A percentile compares a stretch with the other conserved stretches of the same genome.
Evolutionary conservation across 2,888 invertebrate genomes (phyloP).

Genomic region (Drosophila nigricruria): DNA sequence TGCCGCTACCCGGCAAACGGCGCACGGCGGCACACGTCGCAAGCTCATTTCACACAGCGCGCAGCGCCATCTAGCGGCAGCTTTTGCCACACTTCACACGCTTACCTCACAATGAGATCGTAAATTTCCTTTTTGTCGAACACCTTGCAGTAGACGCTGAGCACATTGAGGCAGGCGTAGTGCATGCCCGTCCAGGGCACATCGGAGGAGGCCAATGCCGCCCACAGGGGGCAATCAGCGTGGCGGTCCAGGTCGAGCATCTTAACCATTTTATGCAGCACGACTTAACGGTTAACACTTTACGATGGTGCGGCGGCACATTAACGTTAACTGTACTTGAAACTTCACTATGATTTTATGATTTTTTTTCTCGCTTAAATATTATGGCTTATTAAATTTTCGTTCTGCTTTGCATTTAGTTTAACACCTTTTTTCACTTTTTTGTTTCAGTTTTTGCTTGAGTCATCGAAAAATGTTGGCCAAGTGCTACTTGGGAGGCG

Average conservation of each 20-base stretch:
- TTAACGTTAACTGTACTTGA: conserved; percentile 35
- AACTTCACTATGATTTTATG: conserved; percentile 11
- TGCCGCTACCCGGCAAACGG: conserved; percentile 15
- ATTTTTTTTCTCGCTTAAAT: conserved; percentile 16
- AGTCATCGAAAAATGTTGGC: conserved; percentile 10
- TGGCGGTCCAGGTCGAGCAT: conserved; percentile 89
- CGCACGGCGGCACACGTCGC: conserved; percentile 8
- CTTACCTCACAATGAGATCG: conserved; percentile 92
- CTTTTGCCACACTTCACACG: conserved; percentile 35
- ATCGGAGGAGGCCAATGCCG: conserved; percentile 86
- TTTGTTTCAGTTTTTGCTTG: conserved; percentile 21
- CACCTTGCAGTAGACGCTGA: conserved; percentile 94
- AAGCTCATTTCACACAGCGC: conserved; percentile 29
- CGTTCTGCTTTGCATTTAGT: conserved; percentile 6
- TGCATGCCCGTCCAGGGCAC: conserved; percentile 93
- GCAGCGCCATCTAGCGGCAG: conserved; percentile 55
- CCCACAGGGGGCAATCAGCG: conserved; percentile 88
- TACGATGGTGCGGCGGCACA: conserved; percentile 32
- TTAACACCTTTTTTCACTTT: too few species aligned
- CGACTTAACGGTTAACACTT: conserved; percentile 27
- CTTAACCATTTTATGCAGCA: conserved; percentile 83
- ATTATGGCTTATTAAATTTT: conserved; percentile 32
- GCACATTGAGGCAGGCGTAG: conserved; percentile 92
- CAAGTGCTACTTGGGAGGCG: conserved; percentile 27
- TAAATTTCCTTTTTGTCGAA: conserved; percentile 93